Percentiles rank a stretch among this genome's conserved stretches.
Evolutionary conservation across 1,140 invertebrate genomes (phyloP).

Genomic region (Aphaenogaster ashmeadi): DNA sequence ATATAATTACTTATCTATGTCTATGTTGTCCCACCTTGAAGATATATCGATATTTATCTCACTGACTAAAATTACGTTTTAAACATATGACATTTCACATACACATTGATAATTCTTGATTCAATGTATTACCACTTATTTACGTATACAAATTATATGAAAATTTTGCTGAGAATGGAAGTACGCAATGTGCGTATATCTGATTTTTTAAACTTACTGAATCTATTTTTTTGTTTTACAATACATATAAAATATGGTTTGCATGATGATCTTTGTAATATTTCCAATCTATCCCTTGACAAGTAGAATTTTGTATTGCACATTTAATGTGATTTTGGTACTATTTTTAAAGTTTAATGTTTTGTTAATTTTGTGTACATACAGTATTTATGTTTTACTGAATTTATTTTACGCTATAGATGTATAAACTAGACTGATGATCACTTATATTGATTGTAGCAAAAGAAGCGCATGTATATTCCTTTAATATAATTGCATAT

Average conservation of each 20-base stretch:
- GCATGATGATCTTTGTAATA: constrained; percentile 66
- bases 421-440: constrained; percentile 21
- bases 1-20: not conserved
- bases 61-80: constrained; percentile 26
- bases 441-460: constrained; percentile 8
- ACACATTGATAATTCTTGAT: constrained; percentile 27
- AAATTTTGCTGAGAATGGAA: constrained; percentile 37
- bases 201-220: constrained; percentile 61
- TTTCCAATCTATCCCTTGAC: not conserved
- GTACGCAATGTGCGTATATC: constrained; percentile 53
- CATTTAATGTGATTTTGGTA: constrained; percentile 34
- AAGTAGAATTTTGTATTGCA: constrained; percentile 29
- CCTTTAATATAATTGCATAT: constrained; percentile 10
- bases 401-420: constrained; percentile 45
- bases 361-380: not conserved
- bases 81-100: constrained; percentile 22
- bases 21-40: constrained; percentile 30
- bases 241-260: constrained; percentile 37
- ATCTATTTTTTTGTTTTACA: constrained; percentile 60
- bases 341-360: constrained; percentile 24
- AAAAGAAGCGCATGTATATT: constrained; percentile 32
- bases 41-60: constrained; percentile 29
- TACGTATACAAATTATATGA: constrained; percentile 16
- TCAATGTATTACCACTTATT: not conserved
- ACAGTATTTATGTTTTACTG: not conserved